Evolutionary conservation across 2,113 vertebrate species (phyloP).

Genomic region (Epinephelus cyanopodus): DNA sequence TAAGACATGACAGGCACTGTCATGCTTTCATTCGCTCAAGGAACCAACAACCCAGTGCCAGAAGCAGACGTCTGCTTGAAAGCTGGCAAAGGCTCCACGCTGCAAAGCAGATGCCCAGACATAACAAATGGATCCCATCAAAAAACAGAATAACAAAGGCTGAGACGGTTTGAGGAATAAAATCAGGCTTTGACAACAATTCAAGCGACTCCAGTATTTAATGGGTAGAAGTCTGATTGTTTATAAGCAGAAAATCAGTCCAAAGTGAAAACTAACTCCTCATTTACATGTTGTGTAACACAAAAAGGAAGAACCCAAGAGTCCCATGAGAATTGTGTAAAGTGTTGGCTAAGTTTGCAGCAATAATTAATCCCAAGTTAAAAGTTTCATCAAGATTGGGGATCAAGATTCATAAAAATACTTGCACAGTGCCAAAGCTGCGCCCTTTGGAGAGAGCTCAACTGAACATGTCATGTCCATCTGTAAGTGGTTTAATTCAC

Average conservation of each 20-base stretch:
- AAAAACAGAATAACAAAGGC: slow-evolving; percentile 62
- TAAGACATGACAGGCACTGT: slow-evolving; percentile 75
- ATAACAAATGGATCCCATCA: slow-evolving; percentile 68
- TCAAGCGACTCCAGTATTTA: slow-evolving; percentile 46
- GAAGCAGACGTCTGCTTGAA: slow-evolving; percentile 70
- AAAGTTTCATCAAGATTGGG: background rate
- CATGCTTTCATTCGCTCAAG: slow-evolving; percentile 72
- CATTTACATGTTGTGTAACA: slow-evolving; percentile 38
- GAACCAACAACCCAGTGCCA: slow-evolving; percentile 69
- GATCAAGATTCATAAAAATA: background rate
- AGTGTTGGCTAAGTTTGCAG: background rate
- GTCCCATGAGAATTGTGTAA: background rate
- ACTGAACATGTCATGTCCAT: background rate
- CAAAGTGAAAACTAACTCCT: slow-evolving; percentile 22
- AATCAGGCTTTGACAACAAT: slow-evolving; percentile 53
- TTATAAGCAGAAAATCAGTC: slow-evolving; percentile 27
- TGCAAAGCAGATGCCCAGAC: slow-evolving; percentile 72
- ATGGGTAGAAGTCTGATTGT: slow-evolving; percentile 32
- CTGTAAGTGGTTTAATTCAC: slow-evolving; percentile 1
- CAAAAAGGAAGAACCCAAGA: background rate
- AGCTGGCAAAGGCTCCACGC: slow-evolving; percentile 66
- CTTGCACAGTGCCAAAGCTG: background rate
- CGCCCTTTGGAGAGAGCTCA: slow-evolving; percentile 1
- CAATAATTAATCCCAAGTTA: slow-evolving; percentile 10
- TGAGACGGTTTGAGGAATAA: slow-evolving; percentile 53